phyloP scores from a whole-genome alignment of 2,113 vertebrate species.

The Elephas maximus region DNA sequence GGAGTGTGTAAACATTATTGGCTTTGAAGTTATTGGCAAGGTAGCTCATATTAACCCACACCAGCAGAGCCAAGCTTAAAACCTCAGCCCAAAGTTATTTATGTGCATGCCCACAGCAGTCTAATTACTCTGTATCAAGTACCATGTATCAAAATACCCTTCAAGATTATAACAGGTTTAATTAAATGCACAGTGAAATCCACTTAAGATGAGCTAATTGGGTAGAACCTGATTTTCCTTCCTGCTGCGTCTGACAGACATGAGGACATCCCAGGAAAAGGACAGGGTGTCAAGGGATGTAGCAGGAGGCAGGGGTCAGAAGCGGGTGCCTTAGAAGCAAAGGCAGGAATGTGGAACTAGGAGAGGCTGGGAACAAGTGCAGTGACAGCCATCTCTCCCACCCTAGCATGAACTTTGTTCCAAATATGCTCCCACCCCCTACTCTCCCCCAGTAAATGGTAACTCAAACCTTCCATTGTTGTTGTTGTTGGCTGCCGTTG shows the following conservation, averaged over 20 bases:
- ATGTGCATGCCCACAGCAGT: conserved; percentile 69
- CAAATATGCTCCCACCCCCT: neutral
- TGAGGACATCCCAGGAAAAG: conserved; percentile 55
- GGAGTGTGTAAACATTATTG: neutral
- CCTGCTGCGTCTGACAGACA: conserved; percentile 67
- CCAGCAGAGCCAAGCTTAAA: conserved; percentile 57
- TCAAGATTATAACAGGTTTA: conserved; percentile 83
- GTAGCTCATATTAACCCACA: neutral
- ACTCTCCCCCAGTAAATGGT: neutral
- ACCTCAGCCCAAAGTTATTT: conserved; percentile 77
- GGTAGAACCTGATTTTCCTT: conserved; percentile 82
- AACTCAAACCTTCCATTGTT: neutral
- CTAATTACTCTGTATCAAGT: conserved; percentile 81
- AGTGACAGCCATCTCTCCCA: neutral
- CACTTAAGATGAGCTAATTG: conserved; percentile 83
- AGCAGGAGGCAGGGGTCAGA: conserved; percentile 3
- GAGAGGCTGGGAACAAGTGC: neutral
- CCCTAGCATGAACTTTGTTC: neutral
- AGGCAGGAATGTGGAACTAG: neutral
- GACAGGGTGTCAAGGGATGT: neutral
- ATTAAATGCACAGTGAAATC: conserved; percentile 85
- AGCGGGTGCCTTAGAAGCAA: neutral
- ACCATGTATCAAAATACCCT: conserved; percentile 84
- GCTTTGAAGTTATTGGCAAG: conserved; percentile 70
- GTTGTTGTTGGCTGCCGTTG: neutral